Base-by-base conservation (phyloP, 35 echinoderm and acorn worm genomes). In the Heliocidaris tuberculata region DNA sequence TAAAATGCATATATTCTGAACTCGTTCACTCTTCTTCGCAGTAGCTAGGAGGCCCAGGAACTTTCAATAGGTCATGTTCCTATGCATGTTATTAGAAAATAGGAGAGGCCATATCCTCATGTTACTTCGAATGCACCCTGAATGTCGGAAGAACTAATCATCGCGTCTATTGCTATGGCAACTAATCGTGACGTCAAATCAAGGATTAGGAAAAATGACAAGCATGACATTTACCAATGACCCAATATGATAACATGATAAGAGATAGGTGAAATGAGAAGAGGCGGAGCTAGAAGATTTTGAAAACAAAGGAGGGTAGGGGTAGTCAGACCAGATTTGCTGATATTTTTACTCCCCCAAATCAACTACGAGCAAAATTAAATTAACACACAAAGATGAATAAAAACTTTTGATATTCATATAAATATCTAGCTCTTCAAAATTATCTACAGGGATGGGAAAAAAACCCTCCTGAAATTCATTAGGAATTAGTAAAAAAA, bases 151-250 rank as follows among this genome's bases (percentile, higher is more conserved):
- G 65, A n/a, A 78, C 65, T 24, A 78, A 78, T 78, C 65, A 78
- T 78, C 65, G 65, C 65, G 65, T 78, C 65, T 78, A 78, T 78
- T 78, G 21, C 65, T 78, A 78, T n/a, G 65, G 21, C 65, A 78
- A 78, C 65, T 78, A 78, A 21, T 78, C 65, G 65, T 78, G 65
- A 78, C 65, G 65, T 78, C 19, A 78, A 27, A 17, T 78, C 7
- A 78, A 78, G 27, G 27, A 27, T 78, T 78, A 7, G 65, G 65
- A 6, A 24, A 3, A n/a, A 78, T 24, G 65, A 24, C 21, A 27
- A 78, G 65, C 65, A 78, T 78, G 65, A 78, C 65, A 78, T 78
- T 78, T 78, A 78, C 19, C 65, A 78, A 78, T 78, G 65, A 78
- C 65, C 65, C 65, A 78, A 78, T 78, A 78, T 78, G 65, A 78